These are phyloP conservation scores for Drosophila grimshawi DNA, from an alignment of 1,140 invertebrate species.

Conservation along the genomic window DNA sequence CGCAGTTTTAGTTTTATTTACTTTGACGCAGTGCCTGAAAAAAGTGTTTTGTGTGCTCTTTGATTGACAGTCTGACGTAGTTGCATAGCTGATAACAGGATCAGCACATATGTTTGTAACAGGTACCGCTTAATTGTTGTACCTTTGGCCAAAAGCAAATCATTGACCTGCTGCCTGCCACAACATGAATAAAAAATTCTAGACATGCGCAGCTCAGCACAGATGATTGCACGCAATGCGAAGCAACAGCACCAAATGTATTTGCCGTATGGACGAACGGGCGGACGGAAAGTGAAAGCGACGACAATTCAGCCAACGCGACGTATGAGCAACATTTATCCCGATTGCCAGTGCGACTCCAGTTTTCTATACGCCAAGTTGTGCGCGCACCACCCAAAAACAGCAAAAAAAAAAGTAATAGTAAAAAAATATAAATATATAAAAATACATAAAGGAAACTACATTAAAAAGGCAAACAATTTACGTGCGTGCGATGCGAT, in stretches of 20 bases:
- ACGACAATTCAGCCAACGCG: conserved; percentile 58
- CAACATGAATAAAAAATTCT: conserved; percentile 39
- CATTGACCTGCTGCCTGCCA: conserved; percentile 40
- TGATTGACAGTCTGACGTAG: conserved; percentile 15
- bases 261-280: conserved; percentile 11
- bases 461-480: conserved; percentile 29
- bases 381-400: conserved; percentile 39
- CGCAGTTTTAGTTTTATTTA: conserved; percentile 20
- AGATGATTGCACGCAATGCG: conserved; percentile 42
- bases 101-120: background rate
- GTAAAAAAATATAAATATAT: conserved; percentile 21
- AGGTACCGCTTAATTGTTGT: conserved; percentile 13
- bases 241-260: conserved; percentile 72
- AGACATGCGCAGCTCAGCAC: conserved; percentile 66
- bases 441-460: conserved; percentile 16
- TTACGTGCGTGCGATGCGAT: conserved; percentile 53
- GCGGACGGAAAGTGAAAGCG: conserved; percentile 29
- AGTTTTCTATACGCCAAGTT: conserved; percentile 74
- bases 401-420: conserved; percentile 23
- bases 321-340: conserved; percentile 71
- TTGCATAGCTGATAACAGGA: conserved; percentile 5
- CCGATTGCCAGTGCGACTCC: conserved; percentile 66
- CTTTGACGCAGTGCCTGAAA: conserved; percentile 39
- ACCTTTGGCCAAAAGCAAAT: conserved; percentile 11
- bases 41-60: background rate